phyloP scores from a whole-genome alignment of 2,888 invertebrate genomes.

The Xanthostigma xanthostigma region DNA sequence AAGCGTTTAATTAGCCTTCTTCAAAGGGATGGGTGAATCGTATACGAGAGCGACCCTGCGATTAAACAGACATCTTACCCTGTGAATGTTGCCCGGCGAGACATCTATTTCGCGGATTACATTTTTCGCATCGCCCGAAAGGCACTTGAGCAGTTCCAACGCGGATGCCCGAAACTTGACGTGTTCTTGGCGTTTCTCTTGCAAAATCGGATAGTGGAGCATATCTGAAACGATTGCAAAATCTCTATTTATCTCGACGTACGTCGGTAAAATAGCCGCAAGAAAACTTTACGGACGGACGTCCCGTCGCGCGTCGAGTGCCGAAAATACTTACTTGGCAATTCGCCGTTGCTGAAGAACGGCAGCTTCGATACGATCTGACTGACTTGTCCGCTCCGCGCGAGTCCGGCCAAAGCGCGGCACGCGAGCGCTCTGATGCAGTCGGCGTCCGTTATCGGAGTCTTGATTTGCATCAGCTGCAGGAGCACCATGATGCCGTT shows the following conservation, averaged over 20 bases:
- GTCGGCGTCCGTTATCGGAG: slow-evolving; percentile 95
- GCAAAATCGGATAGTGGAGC: slow-evolving; percentile 92
- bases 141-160: slow-evolving; percentile 71
- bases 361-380: slow-evolving; percentile 94
- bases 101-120: slow-evolving; percentile 66
- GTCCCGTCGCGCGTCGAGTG: no score
- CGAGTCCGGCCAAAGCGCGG: slow-evolving; percentile 80
- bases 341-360: slow-evolving; percentile 80
- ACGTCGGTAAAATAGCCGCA: no score
- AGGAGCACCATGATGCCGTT: slow-evolving; percentile 93
- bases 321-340: slow-evolving; percentile 49
- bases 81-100: slow-evolving; percentile 77
- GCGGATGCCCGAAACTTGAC: slow-evolving; percentile 92
- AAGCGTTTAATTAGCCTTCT: no score
- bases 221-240: slow-evolving; percentile 49
- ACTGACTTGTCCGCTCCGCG: slow-evolving; percentile 80
- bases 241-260: no score
- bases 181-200: slow-evolving; percentile 92
- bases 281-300: no score
- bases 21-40: no score
- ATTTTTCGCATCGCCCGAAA: slow-evolving; percentile 81
- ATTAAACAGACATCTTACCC: slow-evolving; percentile 45
- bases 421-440: slow-evolving; percentile 87
- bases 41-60: no score
- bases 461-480: slow-evolving; percentile 78